phyloP scores from a whole-genome alignment of 2,797 vertebrate genomes.

The Lithobates sylvaticus region DNA sequence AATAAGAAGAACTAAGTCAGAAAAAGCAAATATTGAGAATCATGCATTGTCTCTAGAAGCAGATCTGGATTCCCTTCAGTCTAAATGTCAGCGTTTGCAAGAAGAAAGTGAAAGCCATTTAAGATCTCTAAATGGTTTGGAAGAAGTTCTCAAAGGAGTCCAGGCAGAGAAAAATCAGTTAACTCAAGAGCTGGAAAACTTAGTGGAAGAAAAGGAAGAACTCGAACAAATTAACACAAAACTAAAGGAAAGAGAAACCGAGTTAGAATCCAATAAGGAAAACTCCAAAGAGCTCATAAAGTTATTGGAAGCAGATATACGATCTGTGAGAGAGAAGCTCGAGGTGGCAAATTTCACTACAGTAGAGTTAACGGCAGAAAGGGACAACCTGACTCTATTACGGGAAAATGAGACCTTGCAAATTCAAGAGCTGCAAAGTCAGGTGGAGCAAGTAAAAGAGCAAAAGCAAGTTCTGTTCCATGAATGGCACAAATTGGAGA shows the following conservation, averaged over 20 bases:
- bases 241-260: slow-evolving; percentile 76
- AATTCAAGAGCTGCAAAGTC: slow-evolving; percentile 73
- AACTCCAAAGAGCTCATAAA: slow-evolving; percentile 76
- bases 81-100: slow-evolving; percentile 75
- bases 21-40: slow-evolving; percentile 80
- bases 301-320: slow-evolving; percentile 80
- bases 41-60: slow-evolving; percentile 77
- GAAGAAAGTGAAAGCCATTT: slow-evolving; percentile 76
- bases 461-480: slow-evolving; percentile 75
- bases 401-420: slow-evolving; percentile 74
- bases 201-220: slow-evolving; percentile 80
- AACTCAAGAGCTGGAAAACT: slow-evolving; percentile 76
- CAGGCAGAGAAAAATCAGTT: slow-evolving; percentile 76
- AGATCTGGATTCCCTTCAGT: slow-evolving; percentile 78
- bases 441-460: slow-evolving; percentile 74
- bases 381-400: slow-evolving; percentile 75
- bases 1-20: slow-evolving; percentile 76
- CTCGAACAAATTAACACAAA: slow-evolving; percentile 73
- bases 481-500: slow-evolving; percentile 77
- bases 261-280: slow-evolving; percentile 75
- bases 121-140: slow-evolving; percentile 74
- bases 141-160: slow-evolving; percentile 77
- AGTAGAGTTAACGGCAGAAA: slow-evolving; percentile 74
- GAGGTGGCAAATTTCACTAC: slow-evolving; percentile 71
- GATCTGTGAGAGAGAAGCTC: slow-evolving; percentile 72